Conservation (phyloP, 2,888 invertebrate species). For the Mesodorylaimus sp. region DNA sequence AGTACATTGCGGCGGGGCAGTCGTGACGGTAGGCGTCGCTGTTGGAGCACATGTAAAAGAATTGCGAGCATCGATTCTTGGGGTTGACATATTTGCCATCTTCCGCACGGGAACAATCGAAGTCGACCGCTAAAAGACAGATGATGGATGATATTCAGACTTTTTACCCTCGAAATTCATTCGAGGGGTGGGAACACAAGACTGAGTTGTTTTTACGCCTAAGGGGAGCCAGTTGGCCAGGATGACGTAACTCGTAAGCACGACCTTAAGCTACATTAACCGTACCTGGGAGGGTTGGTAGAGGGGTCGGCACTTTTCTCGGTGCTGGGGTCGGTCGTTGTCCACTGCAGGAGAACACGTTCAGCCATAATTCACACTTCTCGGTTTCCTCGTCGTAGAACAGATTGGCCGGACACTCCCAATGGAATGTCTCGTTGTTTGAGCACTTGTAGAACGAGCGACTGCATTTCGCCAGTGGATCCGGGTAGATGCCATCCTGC, state of each 20-base stretch:
- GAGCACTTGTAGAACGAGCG: not conserved
- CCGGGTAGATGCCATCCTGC: not conserved
- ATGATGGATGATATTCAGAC: no score
- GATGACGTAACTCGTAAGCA: no score
- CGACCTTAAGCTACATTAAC: no score
- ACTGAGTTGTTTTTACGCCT: no score
- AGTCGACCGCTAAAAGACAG: no score
- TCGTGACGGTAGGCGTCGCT: not conserved
- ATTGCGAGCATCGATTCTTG: not conserved
- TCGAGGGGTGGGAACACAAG: no score
- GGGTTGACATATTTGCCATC: not conserved
- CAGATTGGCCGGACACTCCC: not conserved
- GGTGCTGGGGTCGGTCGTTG: not conserved
- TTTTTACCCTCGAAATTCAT: no score
- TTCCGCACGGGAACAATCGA: not conserved
- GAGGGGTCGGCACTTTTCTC: no score
- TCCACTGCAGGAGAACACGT: not conserved
- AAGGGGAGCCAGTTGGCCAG: no score
- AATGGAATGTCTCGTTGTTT: not conserved
- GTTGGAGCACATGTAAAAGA: not conserved
- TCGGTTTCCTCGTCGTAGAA: not conserved
- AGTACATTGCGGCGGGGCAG: conserved; percentile 1
- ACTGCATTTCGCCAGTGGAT: not conserved
- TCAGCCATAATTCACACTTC: not conserved
- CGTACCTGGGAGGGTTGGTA: no score